Evolutionary conservation across 2,888 invertebrate genomes (phyloP).

Genomic region (Baronia brevicornis): DNA sequence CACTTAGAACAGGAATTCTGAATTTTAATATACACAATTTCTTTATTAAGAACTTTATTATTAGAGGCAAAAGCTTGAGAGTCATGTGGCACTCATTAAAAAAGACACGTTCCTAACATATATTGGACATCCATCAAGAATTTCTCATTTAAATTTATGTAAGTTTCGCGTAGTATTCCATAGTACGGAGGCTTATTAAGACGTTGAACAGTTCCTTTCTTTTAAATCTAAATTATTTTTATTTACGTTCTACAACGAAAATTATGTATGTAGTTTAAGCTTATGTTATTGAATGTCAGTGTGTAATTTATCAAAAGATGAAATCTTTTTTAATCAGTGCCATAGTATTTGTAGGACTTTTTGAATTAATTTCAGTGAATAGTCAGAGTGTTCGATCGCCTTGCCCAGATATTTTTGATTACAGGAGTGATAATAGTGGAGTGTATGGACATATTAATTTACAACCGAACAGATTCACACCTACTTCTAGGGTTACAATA

Average conservation of each 20-base stretch:
- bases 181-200: conserved; percentile 26
- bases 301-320: conserved; percentile 20
- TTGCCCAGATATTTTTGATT: conserved; percentile 49
- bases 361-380: conserved; percentile 26
- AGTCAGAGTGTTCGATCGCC: conserved; percentile 41
- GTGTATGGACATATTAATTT: conserved; percentile 41
- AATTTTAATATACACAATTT: no score
- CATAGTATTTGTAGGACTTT: conserved; percentile 29
- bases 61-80: conserved; percentile 4
- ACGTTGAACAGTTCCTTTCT: conserved; percentile 24
- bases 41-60: conserved; percentile 8
- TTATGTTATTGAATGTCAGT: no score
- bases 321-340: conserved; percentile 24
- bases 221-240: conserved; percentile 10
- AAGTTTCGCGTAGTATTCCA: conserved; percentile 29
- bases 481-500: conserved; percentile 31
- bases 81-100: conserved; percentile 4
- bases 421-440: conserved; percentile 34
- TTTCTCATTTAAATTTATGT: conserved; percentile 25
- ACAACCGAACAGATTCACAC: conserved; percentile 31
- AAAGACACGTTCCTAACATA: no score
- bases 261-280: no score
- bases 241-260: no score
- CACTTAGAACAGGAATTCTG: no score
- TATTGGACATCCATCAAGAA: conserved; percentile 5